Evolutionary conservation across 2,888 invertebrate genomes (phyloP), one percentile per base, ranked within the genome.

Genomic region (Tachina lurida): DNA sequence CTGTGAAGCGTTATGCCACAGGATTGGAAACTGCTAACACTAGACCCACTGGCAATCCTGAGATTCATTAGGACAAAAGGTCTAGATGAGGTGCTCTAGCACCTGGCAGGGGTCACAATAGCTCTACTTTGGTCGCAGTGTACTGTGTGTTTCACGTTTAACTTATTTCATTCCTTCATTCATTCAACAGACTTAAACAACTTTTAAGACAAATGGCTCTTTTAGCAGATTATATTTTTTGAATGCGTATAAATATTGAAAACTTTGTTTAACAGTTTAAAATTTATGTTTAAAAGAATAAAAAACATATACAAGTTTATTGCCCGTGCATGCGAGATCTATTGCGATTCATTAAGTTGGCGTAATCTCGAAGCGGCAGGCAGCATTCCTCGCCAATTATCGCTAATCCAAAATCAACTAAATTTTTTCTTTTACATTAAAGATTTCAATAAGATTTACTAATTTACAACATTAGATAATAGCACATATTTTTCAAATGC

Each of bases 361-460:
- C 13, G 17, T 10, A 39, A 22, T n/a, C 60, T 49, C 39, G 12
- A 39, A 49, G 47, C 60, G 49, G 13, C 79, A 19, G 63, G 31
- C 31, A 31, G 31, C 63, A 73, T 79, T 73, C 63, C 65, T 22
- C 15, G 9, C 19, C 71, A 79, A 71, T 73, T 79, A 79, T 62
- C 70, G 70, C 41, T 45, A 70, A 78, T 47, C 63, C 39, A 63
- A 71, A 54, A 79, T 79, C 71, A 62, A 41, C 71, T 54, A 41
- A 10, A 54, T 31, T 10, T 45, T 52, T 58, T 4, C 47, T 45
- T 17, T 49, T 58, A 17, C 41, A 58, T 39, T 3, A 39, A 45
- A 71, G 65, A 80, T 73, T 80, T 67, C 49, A 58, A 52, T 67
- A 60, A 68, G 75, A 81, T 81, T 75, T 81, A 62, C 81, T 75